Evolutionary conservation across 2,113 vertebrate genomes (phyloP).

Genomic region (Channa maculata): DNA sequence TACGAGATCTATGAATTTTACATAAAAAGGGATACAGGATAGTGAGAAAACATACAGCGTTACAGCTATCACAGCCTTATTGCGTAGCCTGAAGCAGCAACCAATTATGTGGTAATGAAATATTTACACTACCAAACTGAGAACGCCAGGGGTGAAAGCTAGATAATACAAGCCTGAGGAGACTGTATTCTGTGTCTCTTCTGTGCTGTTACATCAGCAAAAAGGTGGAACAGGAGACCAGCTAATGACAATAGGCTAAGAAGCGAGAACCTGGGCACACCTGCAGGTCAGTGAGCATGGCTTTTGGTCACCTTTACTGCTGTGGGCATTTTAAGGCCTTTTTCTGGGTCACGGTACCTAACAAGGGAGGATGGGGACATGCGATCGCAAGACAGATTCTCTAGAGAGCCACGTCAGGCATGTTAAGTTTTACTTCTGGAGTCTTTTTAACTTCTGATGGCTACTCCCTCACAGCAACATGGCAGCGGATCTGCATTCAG

Average conservation of each 20-base stretch:
- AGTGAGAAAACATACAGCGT: conserved; percentile 72
- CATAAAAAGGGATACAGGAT: conserved; percentile 72
- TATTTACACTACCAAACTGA: conserved; percentile 85
- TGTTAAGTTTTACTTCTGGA: conserved; percentile 20
- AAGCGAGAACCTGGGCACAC: conserved; percentile 37
- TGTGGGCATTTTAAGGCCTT: conserved; percentile 21
- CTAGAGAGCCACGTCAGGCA: conserved; percentile 5
- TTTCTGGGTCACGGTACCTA: conserved; percentile 30
- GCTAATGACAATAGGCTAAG: conserved; percentile 51
- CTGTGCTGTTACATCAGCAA: conserved; percentile 52
- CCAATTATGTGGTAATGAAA: conserved; percentile 87
- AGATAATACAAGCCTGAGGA: conserved; percentile 80
- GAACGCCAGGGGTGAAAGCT: conserved; percentile 81
- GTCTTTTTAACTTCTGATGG: conserved; percentile 48
- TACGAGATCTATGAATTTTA: conserved; percentile 78
- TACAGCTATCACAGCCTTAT: conserved; percentile 75
- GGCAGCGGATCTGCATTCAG: conserved; percentile 65
- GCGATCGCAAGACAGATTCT: conserved; percentile 1
- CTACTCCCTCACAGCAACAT: conserved; percentile 51
- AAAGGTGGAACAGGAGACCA: conserved; percentile 62
- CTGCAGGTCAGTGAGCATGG: conserved; percentile 30
- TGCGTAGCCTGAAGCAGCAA: conserved; percentile 83
- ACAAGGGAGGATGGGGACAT: not conserved
- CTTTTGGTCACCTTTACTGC: conserved; percentile 22
- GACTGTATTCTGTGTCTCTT: conserved; percentile 65